These are phyloP conservation scores for Pica pica DNA, from an alignment of 2,113 vertebrate species.

Conservation along the genomic window DNA sequence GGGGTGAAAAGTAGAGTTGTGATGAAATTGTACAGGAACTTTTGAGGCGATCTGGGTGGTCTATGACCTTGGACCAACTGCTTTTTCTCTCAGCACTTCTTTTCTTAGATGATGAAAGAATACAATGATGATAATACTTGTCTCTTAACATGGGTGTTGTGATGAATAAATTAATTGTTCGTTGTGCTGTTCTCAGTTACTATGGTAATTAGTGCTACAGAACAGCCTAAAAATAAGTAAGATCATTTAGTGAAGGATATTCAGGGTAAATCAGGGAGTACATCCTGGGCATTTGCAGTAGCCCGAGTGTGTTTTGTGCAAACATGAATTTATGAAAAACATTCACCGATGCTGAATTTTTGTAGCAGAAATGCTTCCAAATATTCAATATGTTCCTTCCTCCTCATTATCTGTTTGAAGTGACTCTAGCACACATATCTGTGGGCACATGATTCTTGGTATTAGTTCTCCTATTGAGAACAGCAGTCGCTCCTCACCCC, in stretches of 20 bases:
- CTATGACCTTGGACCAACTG: background rate
- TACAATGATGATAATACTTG: background rate
- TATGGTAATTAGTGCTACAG: conserved; percentile 52
- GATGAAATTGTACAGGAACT: background rate
- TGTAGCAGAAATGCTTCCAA: background rate
- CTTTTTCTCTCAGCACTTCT: background rate
- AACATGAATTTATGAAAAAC: background rate
- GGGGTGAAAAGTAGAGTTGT: background rate
- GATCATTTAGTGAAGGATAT: conserved; percentile 21
- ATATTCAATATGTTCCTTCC: background rate
- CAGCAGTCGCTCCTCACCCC: background rate
- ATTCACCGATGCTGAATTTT: background rate
- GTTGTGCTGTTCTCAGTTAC: conserved; percentile 38
- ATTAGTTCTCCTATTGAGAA: background rate
- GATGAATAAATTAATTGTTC: conserved; percentile 51
- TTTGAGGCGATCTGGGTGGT: background rate
- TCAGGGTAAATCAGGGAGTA: background rate
- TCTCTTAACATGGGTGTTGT: conserved; percentile 29
- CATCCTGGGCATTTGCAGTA: background rate
- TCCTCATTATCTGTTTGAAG: background rate
- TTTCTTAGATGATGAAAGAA: conserved; percentile 13
- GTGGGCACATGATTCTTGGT: conserved; percentile 11
- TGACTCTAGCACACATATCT: background rate
- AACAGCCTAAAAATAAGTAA: conserved; percentile 45
- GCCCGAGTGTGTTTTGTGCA: background rate